Percentiles rank a stretch among this genome's conserved stretches.
Conservation (phyloP, 1,140 invertebrate genomes). For the Lutraria rhynchaena region DNA sequence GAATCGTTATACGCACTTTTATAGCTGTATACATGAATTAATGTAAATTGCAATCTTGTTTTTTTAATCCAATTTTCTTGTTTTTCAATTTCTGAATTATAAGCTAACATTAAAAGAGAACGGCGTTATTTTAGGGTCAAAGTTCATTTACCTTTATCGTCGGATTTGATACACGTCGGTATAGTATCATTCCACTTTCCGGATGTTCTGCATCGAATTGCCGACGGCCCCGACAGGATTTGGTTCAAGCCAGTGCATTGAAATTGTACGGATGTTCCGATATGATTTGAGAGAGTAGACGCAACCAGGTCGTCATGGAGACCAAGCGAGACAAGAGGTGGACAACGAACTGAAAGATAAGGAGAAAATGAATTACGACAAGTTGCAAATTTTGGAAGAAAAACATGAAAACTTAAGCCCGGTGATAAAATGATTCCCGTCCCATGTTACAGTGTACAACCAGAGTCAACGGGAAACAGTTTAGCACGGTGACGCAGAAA, state of each 20-base stretch:
- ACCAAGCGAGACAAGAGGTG: background rate
- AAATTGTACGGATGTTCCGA: conserved; percentile 30
- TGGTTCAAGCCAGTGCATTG: background rate
- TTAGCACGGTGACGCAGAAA: too few species aligned
- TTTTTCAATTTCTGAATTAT: too few species aligned
- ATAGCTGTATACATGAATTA: too few species aligned
- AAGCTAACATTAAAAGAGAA: too few species aligned
- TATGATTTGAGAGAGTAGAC: conserved; percentile 12
- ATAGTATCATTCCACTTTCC: conserved; percentile 47
- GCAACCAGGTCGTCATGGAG: conserved; percentile 13
- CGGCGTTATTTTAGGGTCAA: background rate
- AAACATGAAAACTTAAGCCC: too few species aligned
- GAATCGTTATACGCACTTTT: background rate
- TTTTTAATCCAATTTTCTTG: too few species aligned
- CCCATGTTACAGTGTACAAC: too few species aligned
- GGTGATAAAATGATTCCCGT: too few species aligned
- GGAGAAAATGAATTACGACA: background rate
- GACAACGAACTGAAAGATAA: conserved; percentile 30
- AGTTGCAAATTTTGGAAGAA: too few species aligned
- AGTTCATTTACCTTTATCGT: background rate
- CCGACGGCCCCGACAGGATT: conserved; percentile 34
- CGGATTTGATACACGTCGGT: conserved; percentile 4
- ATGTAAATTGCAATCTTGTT: too few species aligned
- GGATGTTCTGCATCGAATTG: background rate
- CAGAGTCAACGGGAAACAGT: too few species aligned